Percentiles rank a stretch among this genome's conserved stretches.
Evolutionary conservation across 64 coral and sea anemone genomes (phyloP).

Genomic region (Orbicella faveolata): DNA sequence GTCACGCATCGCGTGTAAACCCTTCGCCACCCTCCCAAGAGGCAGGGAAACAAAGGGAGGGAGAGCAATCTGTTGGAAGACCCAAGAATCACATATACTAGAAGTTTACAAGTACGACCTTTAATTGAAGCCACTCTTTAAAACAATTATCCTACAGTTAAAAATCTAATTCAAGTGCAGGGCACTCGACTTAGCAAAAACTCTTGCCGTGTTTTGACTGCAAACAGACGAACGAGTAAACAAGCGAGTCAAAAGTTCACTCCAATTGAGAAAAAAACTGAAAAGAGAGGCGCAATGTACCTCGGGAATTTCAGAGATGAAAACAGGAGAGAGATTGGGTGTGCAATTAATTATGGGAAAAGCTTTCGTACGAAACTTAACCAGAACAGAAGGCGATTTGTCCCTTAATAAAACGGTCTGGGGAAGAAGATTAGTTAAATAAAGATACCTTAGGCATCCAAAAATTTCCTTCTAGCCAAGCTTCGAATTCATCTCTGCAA

Average conservation of each 20-base stretch:
- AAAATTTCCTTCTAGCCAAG: not conserved
- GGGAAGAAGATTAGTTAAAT: constrained; percentile 20
- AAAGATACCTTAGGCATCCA: constrained; percentile 13
- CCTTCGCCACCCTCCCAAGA: no score
- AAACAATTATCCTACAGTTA: constrained; percentile 49
- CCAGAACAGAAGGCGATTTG: not conserved
- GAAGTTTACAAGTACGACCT: constrained; percentile 3
- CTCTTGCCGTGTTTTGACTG: not conserved
- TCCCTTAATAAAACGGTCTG: not conserved
- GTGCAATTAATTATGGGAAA: not conserved
- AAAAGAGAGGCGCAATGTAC: not conserved
- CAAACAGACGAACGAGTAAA: not conserved
- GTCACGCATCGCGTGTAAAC: no score
- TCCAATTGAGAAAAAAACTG: not conserved
- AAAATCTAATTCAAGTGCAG: constrained; percentile 17
- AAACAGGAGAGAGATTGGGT: no score
- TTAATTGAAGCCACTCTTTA: constrained; percentile 50
- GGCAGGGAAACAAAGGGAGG: not conserved
- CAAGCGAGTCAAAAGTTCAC: not conserved
- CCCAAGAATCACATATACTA: not conserved
- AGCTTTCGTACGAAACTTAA: not conserved
- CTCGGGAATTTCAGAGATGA: not conserved
- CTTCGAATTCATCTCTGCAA: constrained; percentile 2
- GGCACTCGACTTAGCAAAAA: not conserved
- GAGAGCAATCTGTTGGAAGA: not conserved